phyloP scores from a whole-genome alignment of 2,113 vertebrate species.

The Ceyx cyanopectus region DNA sequence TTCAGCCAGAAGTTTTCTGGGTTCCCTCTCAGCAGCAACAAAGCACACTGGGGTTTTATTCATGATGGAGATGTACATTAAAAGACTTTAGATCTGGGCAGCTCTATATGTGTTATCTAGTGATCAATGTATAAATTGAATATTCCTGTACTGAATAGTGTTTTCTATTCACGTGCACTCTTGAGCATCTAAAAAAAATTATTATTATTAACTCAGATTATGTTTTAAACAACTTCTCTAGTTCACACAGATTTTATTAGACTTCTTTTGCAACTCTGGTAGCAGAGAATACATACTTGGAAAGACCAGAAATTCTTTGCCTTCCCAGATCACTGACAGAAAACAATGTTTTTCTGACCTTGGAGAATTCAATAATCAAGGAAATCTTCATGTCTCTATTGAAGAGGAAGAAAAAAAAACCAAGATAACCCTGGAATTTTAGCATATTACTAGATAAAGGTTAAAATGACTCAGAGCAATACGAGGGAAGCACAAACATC shows the following conservation, averaged over 20 bases:
- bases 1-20: background rate
- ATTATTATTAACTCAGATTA: background rate
- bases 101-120: background rate
- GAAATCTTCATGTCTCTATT: background rate
- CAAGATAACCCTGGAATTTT: conserved; percentile 46
- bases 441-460: conserved; percentile 2
- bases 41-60: background rate
- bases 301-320: conserved; percentile 11
- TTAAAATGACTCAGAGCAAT: background rate
- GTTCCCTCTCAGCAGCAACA: background rate
- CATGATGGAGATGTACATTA: background rate
- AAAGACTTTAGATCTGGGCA: background rate
- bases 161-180: background rate
- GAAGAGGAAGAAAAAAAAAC: background rate
- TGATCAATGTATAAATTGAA: background rate
- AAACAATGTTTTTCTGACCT: conserved; percentile 33
- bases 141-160: background rate
- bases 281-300: conserved; percentile 6
- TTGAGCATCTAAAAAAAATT: background rate
- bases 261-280: background rate
- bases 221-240: background rate
- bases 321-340: conserved; percentile 2
- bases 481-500: background rate
- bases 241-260: background rate
- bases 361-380: conserved; percentile 3